Percentiles rank a stretch among this genome's conserved stretches.
Conservation (phyloP, 2,113 vertebrate species). For the Lucifuga dentata region DNA sequence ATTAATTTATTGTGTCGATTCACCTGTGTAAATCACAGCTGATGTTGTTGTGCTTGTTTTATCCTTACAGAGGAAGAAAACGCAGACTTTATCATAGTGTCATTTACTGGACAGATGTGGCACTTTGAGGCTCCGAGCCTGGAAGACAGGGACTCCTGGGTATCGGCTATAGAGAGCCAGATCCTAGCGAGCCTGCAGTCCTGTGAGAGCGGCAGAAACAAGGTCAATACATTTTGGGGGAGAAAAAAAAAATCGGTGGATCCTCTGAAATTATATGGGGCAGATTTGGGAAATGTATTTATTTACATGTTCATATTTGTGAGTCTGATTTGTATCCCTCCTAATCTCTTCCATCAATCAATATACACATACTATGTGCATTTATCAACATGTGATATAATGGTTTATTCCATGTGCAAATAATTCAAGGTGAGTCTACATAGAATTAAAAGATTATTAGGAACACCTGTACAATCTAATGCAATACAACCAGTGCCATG, state of each 20-base stretch:
- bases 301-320: too few relatives aligned
- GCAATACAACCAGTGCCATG: too few relatives aligned
- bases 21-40: not conserved
- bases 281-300: not conserved
- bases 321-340: too few relatives aligned
- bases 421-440: too few relatives aligned
- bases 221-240: slow-evolving; percentile 78
- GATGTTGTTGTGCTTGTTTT: slow-evolving; percentile 10
- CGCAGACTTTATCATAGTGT: slow-evolving; percentile 95
- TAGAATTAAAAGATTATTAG: too few relatives aligned
- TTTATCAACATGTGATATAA: too few relatives aligned
- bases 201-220: slow-evolving; percentile 96
- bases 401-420: too few relatives aligned
- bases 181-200: slow-evolving; percentile 96
- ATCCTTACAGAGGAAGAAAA: slow-evolving; percentile 89
- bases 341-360: too few relatives aligned
- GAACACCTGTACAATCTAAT: too few relatives aligned
- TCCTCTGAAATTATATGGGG: not conserved
- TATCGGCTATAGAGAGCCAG: slow-evolving; percentile 95
- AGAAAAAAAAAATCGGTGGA: not conserved
- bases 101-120: slow-evolving; percentile 96
- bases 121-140: slow-evolving; percentile 94
- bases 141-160: slow-evolving; percentile 95
- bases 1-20: not conserved
- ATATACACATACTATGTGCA: too few relatives aligned